Evolutionary conservation across 2,113 vertebrate genomes (phyloP).

Genomic region (Oreamnos americanus): DNA sequence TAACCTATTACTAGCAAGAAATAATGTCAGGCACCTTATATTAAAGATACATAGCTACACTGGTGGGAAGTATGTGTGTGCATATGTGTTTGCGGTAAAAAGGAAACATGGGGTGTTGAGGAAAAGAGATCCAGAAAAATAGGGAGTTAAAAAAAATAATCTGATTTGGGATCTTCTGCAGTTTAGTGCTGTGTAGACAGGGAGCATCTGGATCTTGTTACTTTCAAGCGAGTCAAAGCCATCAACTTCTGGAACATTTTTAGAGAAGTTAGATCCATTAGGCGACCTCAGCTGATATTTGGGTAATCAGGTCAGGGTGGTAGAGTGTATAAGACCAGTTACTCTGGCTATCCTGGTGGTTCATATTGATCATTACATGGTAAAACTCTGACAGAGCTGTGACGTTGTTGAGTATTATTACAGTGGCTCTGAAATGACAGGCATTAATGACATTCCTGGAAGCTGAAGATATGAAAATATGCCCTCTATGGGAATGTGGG

Average conservation of each 20-base stretch:
- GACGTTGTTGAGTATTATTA: slow-evolving; percentile 41
- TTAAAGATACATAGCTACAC: not conserved
- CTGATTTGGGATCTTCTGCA: slow-evolving; percentile 52
- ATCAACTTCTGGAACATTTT: slow-evolving; percentile 81
- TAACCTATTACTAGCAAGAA: slow-evolving; percentile 41
- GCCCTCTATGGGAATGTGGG: slow-evolving; percentile 40
- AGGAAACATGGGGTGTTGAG: not conserved
- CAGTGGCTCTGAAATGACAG: slow-evolving; percentile 44
- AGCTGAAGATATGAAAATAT: slow-evolving; percentile 49
- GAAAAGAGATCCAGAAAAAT: not conserved
- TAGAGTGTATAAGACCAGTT: slow-evolving; percentile 46
- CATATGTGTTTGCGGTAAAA: not conserved
- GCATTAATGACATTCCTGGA: slow-evolving; percentile 26
- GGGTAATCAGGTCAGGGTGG: slow-evolving; percentile 70
- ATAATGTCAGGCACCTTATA: not conserved
- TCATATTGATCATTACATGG: slow-evolving; percentile 41
- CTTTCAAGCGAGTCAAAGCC: slow-evolving; percentile 78
- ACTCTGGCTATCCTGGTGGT: slow-evolving; percentile 34
- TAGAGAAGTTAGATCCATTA: slow-evolving; percentile 77
- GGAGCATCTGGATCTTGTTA: slow-evolving; percentile 85
- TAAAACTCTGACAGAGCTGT: slow-evolving; percentile 16
- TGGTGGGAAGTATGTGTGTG: not conserved
- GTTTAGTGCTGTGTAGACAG: slow-evolving; percentile 72
- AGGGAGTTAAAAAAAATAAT: slow-evolving; percentile 3
- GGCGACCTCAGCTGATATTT: slow-evolving; percentile 74